phyloP scores from a whole-genome alignment of 2,113 vertebrate species.

The Euleptes europaea region DNA sequence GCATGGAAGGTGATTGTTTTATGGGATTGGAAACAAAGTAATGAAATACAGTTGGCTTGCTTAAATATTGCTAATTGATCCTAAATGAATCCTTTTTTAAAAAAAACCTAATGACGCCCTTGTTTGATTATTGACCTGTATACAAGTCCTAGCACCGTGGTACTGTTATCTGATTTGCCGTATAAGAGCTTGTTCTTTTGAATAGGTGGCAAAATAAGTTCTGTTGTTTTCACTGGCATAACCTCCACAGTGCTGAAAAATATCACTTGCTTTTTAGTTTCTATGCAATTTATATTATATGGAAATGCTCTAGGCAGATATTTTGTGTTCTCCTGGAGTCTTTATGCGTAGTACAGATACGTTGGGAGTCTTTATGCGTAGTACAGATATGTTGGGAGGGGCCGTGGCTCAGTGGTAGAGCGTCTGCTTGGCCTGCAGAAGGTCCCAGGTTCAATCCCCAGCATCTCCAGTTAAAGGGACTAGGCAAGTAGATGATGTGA shows the following conservation, averaged over 20 bases:
- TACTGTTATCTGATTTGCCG: background rate
- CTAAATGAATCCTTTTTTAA: background rate
- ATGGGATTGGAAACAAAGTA: background rate
- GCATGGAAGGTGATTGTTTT: background rate
- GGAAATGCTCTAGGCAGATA: background rate
- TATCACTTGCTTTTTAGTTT: background rate
- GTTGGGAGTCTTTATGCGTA: background rate
- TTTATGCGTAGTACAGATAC: background rate
- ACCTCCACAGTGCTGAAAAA: background rate
- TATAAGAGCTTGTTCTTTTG: background rate
- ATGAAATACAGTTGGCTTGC: background rate
- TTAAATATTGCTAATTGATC: background rate
- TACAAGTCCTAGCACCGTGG: background rate
- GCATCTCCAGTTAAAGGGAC: too few species aligned
- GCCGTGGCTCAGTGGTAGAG: too few species aligned
- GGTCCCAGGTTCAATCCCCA: too few species aligned
- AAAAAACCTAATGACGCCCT: background rate
- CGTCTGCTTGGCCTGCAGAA: too few species aligned
- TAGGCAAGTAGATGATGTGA: too few species aligned
- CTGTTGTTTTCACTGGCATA: background rate
- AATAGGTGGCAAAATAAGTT: background rate
- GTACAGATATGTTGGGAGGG: background rate
- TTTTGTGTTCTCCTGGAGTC: background rate
- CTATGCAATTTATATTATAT: background rate
- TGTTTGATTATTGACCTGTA: background rate